Evolutionary conservation across 1,140 invertebrate genomes (phyloP).

Genomic region (Bombus affinis): DNA sequence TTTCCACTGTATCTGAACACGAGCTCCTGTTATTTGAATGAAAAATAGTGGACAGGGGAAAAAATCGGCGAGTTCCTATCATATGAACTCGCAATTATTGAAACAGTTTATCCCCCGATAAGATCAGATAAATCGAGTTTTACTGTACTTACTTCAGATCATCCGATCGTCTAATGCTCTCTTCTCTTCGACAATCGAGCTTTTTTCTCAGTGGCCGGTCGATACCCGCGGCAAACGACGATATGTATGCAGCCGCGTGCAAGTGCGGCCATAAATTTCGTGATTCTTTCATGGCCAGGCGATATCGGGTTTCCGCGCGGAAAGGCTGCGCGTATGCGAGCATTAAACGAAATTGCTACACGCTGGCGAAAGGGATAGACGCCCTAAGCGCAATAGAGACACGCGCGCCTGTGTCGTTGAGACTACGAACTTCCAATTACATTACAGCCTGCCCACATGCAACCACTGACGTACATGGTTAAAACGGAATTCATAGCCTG

Average conservation of each 20-base stretch:
- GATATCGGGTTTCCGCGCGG: conserved; percentile 60
- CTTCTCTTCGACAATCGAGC: background rate
- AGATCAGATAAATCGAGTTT: too few species aligned
- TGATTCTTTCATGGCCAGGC: conserved; percentile 39
- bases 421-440: conserved; percentile 54
- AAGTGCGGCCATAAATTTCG: conserved; percentile 58
- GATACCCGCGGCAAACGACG: conserved; percentile 14
- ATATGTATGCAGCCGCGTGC: conserved; percentile 54
- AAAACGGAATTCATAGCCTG: conserved; percentile 30
- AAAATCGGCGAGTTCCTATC: too few species aligned
- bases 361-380: background rate
- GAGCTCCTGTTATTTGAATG: too few species aligned
- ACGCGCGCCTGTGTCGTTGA: conserved; percentile 27
- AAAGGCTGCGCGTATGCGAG: conserved; percentile 39
- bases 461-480: conserved; percentile 26
- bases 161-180: background rate
- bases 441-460: conserved; percentile 50
- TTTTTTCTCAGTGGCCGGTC: background rate
- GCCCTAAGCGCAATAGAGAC: conserved; percentile 22
- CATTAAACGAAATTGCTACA: conserved; percentile 58
- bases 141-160: background rate
- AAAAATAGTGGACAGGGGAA: too few species aligned
- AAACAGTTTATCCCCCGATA: too few species aligned
- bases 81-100: too few species aligned
- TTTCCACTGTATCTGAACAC: too few species aligned